phyloP scores from a whole-genome alignment of 53 echinoderm and acorn worm species.

The Actinopyga echinites region DNA sequence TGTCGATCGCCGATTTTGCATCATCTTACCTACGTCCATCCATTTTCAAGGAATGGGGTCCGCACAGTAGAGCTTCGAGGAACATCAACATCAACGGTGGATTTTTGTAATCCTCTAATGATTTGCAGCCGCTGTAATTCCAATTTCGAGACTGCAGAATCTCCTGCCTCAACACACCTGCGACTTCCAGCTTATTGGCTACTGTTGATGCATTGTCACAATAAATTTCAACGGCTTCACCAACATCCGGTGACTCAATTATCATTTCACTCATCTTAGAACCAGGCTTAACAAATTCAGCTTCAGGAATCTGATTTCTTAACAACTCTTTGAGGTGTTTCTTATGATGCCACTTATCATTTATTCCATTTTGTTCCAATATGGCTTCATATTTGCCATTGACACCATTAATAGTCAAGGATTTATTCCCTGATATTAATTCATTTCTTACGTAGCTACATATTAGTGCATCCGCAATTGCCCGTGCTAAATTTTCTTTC shows the following conservation, averaged over 20 bases:
- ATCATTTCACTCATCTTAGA: slow-evolving; percentile 27
- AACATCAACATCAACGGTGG: neutral
- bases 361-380: neutral
- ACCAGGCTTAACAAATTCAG: slow-evolving; percentile 2
- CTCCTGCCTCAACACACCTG: no score
- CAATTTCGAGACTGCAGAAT: slow-evolving; percentile 12
- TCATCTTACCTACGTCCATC: slow-evolving; percentile 14
- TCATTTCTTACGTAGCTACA: neutral
- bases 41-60: neutral
- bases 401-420: slow-evolving; percentile 15
- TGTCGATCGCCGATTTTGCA: slow-evolving; percentile 7
- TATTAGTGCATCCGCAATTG: slow-evolving; percentile 18
- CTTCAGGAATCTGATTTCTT: slow-evolving; percentile 22
- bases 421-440: neutral
- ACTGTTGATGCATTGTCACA: slow-evolving; percentile 26
- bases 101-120: slow-evolving; percentile 15
- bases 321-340: slow-evolving; percentile 13
- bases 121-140: slow-evolving; percentile 12
- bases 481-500: neutral
- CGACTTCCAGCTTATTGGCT: slow-evolving; percentile 11
- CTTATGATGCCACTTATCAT: slow-evolving; percentile 35
- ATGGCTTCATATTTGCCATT: slow-evolving; percentile 26
- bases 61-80: slow-evolving; percentile 28
- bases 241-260: slow-evolving; percentile 3
- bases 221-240: slow-evolving; percentile 10